Base-by-base conservation (phyloP, 1,140 invertebrate genomes). In the Samia ricini region DNA sequence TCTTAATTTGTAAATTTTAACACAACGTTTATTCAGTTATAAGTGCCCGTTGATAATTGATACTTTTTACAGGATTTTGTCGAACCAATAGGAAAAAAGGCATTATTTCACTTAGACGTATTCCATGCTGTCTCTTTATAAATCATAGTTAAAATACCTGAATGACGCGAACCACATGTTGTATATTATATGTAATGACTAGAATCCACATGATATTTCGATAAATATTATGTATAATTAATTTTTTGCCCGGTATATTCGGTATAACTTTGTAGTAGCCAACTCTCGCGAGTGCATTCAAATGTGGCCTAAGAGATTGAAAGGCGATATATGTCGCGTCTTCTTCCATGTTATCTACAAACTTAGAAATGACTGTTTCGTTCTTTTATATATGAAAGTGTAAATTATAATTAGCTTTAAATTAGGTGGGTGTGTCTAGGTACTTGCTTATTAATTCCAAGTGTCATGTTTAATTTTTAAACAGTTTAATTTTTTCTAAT, bases 241-340 rank as follows among this genome's bases (percentile, higher is more conserved):
- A 55, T 60, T 72, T 79, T 21, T 18, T 19, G 51, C 48, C 4
- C 33, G 69, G 65, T 10, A 61, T 26, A 4, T 68, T 23, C 22
- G 67, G 72, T 2, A 63, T 67, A 20, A 80, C 65, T 5, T 83
- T 80, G 57, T 72, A 80, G 66, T 85, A 87, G 1, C 75, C 84
- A 22, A 75, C 74, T 49, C 73, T 68, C 2, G 76, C 79, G 5
- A 87, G 58, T 19, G 78, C 73, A 48, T 79, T 56, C 54, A 87
- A 81, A 33, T 87, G 77, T 5, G 79, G 76, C 36, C 54, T 68
- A 33, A 87, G 75, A 7, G 73, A 66, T 57, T 76, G 51, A 24
- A 77, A 81, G 20, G 67, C 71, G 19, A 60, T 64, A 60, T 70
- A 74, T 64, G 18, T 52, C 23, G 24, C 1, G 23, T 21, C 48